Evolutionary conservation across 2,888 invertebrate genomes (phyloP).

Genomic region (Branchipolynoe longqiensis): DNA sequence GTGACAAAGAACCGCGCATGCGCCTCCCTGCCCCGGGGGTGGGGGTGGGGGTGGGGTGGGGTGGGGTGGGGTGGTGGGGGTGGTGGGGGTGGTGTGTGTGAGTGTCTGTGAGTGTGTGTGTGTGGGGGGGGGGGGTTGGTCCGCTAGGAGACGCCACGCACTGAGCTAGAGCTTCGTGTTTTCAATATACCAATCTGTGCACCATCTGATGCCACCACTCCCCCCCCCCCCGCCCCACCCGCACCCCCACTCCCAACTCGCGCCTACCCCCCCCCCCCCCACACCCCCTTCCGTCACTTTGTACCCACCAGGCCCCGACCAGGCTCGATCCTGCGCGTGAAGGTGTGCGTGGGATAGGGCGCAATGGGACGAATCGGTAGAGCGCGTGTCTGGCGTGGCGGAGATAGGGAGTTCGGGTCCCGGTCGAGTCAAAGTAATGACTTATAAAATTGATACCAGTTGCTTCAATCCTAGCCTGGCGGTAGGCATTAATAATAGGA

Average conservation of each 20-base stretch:
- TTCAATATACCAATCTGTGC: constrained; percentile 46
- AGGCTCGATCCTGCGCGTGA: too few relatives aligned
- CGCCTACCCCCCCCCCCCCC: too few relatives aligned
- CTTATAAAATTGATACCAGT: too few relatives aligned
- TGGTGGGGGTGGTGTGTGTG: background rate
- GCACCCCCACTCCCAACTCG: background rate
- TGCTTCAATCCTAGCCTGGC: too few relatives aligned
- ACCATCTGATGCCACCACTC: constrained; percentile 41
- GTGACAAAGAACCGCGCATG: too few relatives aligned
- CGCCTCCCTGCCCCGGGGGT: too few relatives aligned
- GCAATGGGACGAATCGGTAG: background rate
- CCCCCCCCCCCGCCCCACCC: background rate
- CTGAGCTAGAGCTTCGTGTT: constrained; percentile 11
- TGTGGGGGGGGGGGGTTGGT: background rate
- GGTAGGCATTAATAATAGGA: too few relatives aligned
- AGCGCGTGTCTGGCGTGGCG: too few relatives aligned
- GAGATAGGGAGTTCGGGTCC: too few relatives aligned
- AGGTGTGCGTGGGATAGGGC: background rate
- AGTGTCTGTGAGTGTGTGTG: background rate
- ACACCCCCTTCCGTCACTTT: too few relatives aligned
- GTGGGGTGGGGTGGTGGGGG: background rate
- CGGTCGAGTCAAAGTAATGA: too few relatives aligned
- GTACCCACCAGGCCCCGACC: too few relatives aligned
- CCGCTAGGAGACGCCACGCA: background rate
- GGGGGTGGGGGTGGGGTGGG: background rate